Percentiles rank a stretch among this genome's conserved stretches.
These are phyloP conservation scores for Dusona sp. DNA, from an alignment of 2,888 invertebrate genomes.

Conservation along the genomic window DNA sequence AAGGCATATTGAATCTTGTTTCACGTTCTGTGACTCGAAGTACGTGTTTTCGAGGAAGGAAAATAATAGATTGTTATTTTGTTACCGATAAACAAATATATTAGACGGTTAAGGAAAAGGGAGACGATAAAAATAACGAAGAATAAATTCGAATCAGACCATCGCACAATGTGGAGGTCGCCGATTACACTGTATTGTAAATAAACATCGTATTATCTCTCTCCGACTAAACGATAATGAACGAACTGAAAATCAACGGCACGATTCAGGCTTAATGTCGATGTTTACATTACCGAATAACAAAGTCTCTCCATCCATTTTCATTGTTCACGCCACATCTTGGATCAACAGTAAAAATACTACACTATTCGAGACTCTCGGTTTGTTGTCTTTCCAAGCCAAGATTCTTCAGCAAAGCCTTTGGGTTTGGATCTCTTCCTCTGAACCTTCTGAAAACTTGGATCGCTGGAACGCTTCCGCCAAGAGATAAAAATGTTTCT, in stretches of 20 bases:
- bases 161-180: slow-evolving; percentile 9
- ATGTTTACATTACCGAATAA: slow-evolving; percentile 4
- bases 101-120: neutral
- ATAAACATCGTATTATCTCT: slow-evolving; percentile 29
- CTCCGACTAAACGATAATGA: slow-evolving; percentile 16
- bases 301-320: neutral
- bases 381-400: slow-evolving; percentile 84
- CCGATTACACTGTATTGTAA: slow-evolving; percentile 50
- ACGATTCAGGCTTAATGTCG: slow-evolving; percentile 3
- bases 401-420: slow-evolving; percentile 90
- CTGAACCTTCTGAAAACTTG: slow-evolving; percentile 96
- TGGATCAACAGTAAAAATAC: neutral
- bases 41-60: neutral
- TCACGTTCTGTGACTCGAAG: neutral
- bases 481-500: slow-evolving; percentile 93
- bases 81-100: neutral
- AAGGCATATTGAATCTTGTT: neutral
- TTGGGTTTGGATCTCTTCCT: slow-evolving; percentile 95
- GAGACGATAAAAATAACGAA: neutral
- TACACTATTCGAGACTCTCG: slow-evolving; percentile 32
- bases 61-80: neutral
- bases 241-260: slow-evolving; percentile 9
- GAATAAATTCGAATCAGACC: slow-evolving; percentile 24
- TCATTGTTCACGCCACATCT: neutral
- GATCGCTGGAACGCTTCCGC: slow-evolving; percentile 92